phyloP scores from a whole-genome alignment of 1,140 invertebrate species.

The Halictus rubicundus region DNA sequence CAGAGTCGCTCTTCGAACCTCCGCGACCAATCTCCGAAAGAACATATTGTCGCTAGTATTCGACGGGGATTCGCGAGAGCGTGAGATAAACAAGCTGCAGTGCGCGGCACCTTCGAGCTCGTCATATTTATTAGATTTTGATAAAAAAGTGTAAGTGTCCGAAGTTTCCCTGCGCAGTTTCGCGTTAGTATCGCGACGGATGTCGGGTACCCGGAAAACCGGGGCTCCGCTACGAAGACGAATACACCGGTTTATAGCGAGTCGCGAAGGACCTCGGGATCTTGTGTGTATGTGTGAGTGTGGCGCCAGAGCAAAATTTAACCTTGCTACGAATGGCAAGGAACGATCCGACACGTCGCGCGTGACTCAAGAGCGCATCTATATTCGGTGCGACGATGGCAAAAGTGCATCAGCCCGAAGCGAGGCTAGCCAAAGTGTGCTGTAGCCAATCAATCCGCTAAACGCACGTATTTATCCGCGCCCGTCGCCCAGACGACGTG shows the following conservation, averaged over 20 bases:
- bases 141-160: too few species aligned
- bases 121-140: too few species aligned
- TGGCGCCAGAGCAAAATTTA: constrained; percentile 17
- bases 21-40: too few species aligned
- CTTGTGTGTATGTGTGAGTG: background rate
- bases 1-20: too few species aligned
- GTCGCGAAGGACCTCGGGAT: background rate
- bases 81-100: too few species aligned
- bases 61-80: too few species aligned
- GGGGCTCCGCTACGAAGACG: background rate
- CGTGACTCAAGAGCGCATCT: constrained; percentile 53
- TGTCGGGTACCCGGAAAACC: background rate
- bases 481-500: constrained; percentile 51
- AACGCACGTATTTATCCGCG: constrained; percentile 69
- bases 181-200: background rate
- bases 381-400: constrained; percentile 56
- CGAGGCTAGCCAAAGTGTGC: constrained; percentile 68
- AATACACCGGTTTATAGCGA: background rate
- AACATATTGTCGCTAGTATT: too few species aligned
- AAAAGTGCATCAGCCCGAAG: constrained; percentile 51
- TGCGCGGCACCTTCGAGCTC: too few species aligned
- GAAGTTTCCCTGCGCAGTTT: background rate
- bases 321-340: constrained; percentile 48
- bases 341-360: constrained; percentile 37
- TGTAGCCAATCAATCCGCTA: constrained; percentile 73